phyloP scores from a whole-genome alignment of 64 coral and sea anemone genomes.

The Hydrozoanthus tunicans region DNA sequence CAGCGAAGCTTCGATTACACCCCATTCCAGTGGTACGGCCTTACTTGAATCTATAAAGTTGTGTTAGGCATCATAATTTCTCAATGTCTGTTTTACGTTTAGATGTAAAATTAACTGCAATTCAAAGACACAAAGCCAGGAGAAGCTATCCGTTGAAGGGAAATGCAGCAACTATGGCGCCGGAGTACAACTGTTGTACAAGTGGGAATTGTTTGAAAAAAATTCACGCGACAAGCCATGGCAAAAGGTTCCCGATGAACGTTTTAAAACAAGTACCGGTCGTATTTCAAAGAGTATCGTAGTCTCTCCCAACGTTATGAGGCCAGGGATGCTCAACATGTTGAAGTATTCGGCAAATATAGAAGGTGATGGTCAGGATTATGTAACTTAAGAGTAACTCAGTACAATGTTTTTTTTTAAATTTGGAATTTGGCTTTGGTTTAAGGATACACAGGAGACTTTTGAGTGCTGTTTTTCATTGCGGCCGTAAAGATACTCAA shows the following conservation, averaged over 20 bases:
- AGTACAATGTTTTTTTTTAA: too few relatives aligned
- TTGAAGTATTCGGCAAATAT: neutral
- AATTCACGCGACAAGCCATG: neutral
- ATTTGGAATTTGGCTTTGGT: too few relatives aligned
- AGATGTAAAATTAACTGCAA: conserved; percentile 43
- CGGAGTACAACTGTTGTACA: neutral
- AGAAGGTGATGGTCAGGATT: neutral
- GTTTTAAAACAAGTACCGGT: conserved; percentile 38
- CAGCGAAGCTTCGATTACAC: too few relatives aligned
- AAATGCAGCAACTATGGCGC: conserved; percentile 10
- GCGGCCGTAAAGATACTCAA: too few relatives aligned
- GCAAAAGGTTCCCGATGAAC: neutral
- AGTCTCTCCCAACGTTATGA: conserved; percentile 14
- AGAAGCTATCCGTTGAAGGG: conserved; percentile 28
- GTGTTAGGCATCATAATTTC: too few relatives aligned
- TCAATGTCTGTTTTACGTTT: neutral
- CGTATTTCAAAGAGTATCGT: neutral
- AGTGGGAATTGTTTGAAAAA: conserved; percentile 41
- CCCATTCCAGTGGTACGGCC: too few relatives aligned
- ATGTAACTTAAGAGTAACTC: too few relatives aligned
- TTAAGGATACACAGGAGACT: too few relatives aligned
- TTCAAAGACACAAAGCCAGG: neutral
- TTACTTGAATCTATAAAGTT: too few relatives aligned
- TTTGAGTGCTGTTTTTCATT: too few relatives aligned
- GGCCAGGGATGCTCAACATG: conserved; percentile 24